phyloP scores from a whole-genome alignment of 2,888 invertebrate species.

The Apamea anceps region DNA sequence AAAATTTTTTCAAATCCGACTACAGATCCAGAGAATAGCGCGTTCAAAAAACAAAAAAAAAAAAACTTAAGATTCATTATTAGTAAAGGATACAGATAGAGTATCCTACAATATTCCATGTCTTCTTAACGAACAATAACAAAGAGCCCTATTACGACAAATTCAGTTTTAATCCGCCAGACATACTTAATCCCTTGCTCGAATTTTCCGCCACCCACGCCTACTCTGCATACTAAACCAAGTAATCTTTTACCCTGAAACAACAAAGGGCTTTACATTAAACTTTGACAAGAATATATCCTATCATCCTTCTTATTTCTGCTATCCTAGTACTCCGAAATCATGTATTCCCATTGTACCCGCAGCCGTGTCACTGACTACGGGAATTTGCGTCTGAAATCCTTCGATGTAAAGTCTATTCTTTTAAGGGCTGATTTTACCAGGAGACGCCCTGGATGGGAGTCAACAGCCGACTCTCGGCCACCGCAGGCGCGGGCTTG shows the following conservation, averaged over 20 bases:
- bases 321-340: conserved; percentile 19
- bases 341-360: not conserved
- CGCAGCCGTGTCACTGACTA: not conserved
- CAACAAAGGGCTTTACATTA: conserved; percentile 35
- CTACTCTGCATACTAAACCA: conserved; percentile 15
- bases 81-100: no score
- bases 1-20: no score
- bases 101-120: not conserved
- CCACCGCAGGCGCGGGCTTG: no score
- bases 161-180: conserved; percentile 26
- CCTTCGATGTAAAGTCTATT: not conserved
- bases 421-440: not conserved
- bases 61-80: no score
- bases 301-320: conserved; percentile 27
- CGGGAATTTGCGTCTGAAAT: not conserved
- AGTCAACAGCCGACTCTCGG: no score
- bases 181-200: conserved; percentile 34
- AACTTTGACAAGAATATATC: conserved; percentile 27
- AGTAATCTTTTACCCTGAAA: conserved; percentile 45
- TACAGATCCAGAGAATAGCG: no score
- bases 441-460: no score
- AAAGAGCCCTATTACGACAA: conserved; percentile 13
- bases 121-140: conserved; percentile 12
- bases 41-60: no score
- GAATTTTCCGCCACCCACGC: conserved; percentile 27